A percentile compares a stretch with the other conserved stretches of the same genome.
Conservation (phyloP, 2,113 vertebrate species). For the Takifugu flavidus region DNA sequence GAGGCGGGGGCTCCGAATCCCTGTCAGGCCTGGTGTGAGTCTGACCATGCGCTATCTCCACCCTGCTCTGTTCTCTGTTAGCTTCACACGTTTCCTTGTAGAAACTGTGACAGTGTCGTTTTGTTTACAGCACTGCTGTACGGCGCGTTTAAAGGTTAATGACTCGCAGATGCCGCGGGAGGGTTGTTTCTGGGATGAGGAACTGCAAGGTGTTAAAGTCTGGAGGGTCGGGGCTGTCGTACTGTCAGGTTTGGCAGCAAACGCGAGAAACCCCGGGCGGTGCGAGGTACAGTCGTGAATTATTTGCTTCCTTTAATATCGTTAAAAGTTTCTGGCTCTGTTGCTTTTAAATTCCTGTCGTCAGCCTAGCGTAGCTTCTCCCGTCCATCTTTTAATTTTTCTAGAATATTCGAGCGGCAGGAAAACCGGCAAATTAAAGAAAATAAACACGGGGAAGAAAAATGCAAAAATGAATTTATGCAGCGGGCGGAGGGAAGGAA, state of each 20-base stretch:
- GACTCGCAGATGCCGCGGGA: constrained; percentile 61
- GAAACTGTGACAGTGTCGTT: constrained; percentile 46
- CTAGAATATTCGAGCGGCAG: constrained; percentile 50
- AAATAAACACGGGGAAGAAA: constrained; percentile 47
- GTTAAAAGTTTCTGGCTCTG: constrained; percentile 1
- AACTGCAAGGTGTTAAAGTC: constrained; percentile 37
- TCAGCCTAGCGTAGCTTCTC: constrained; percentile 12
- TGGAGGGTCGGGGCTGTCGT: constrained; percentile 32
- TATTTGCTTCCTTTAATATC: no score
- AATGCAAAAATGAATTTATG: constrained; percentile 48
- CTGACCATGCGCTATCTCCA: constrained; percentile 52
- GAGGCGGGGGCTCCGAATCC: constrained; percentile 18
- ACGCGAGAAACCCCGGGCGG: not conserved
- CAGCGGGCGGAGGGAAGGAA: constrained; percentile 38
- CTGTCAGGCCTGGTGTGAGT: constrained; percentile 50
- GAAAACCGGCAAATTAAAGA: constrained; percentile 55
- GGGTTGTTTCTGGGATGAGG: constrained; percentile 38
- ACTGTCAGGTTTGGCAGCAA: constrained; percentile 23
- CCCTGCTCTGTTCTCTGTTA: constrained; percentile 67
- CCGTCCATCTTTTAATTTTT: constrained; percentile 34
- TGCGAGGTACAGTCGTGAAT: constrained; percentile 10
- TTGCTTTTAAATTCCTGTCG: constrained; percentile 1
- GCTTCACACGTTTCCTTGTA: constrained; percentile 44
- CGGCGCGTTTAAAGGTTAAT: constrained; percentile 60
- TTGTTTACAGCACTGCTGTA: constrained; percentile 69